These are phyloP conservation scores for Centrocercus urophasianus DNA, from an alignment of 2,113 vertebrate species.

Conservation along the genomic window DNA sequence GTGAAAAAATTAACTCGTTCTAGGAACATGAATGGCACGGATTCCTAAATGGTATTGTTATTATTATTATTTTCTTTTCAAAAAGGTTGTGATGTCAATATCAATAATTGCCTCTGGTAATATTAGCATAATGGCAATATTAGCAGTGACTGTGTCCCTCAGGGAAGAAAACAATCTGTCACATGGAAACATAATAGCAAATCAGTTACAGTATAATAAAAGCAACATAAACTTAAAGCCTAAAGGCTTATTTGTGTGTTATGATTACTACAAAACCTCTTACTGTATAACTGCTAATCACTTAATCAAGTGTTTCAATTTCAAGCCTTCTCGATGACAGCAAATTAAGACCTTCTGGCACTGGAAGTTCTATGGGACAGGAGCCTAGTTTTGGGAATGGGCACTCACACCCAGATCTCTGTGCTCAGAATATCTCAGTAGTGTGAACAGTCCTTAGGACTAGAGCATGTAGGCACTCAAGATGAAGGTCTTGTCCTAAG, in stretches of 20 bases:
- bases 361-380: not conserved
- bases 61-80: not conserved
- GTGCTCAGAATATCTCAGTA: not conserved
- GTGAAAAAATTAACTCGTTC: conserved; percentile 31
- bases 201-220: conserved; percentile 36
- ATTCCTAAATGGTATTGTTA: not conserved
- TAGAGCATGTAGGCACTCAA: not conserved
- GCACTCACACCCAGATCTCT: not conserved
- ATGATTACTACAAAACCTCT: conserved; percentile 23
- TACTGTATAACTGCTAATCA: conserved; percentile 39
- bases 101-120: not conserved
- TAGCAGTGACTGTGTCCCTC: not conserved
- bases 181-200: conserved; percentile 23
- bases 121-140: conserved; percentile 25
- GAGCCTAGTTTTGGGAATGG: not conserved
- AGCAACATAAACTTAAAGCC: conserved; percentile 6
- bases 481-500: not conserved
- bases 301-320: conserved; percentile 57
- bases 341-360: conserved; percentile 34
- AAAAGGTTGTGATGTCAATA: not conserved
- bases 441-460: not conserved
- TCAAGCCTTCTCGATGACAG: conserved; percentile 20
- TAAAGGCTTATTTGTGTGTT: conserved; percentile 35
- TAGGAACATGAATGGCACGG: not conserved
- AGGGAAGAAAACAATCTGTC: conserved; percentile 32